phyloP scores from a whole-genome alignment of 2,888 invertebrate genomes.

The Yponomeuta cagnagella region DNA sequence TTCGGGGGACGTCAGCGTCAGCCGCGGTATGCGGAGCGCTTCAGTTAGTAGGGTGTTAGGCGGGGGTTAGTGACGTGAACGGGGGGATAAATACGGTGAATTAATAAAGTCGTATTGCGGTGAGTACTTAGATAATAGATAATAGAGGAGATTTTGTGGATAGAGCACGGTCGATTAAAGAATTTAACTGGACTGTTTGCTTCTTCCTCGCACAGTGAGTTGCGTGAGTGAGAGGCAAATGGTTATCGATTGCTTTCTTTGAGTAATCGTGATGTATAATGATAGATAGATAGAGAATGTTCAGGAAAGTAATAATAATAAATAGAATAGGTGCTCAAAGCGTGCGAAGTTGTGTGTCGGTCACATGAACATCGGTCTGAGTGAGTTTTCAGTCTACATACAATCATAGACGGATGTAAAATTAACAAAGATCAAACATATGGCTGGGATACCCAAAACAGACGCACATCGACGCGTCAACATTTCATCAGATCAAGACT shows the following conservation, averaged over 20 bases:
- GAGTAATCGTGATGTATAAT: neutral
- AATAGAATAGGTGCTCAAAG: neutral
- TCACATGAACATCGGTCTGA: neutral
- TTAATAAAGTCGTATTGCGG: neutral
- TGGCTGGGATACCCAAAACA: no score
- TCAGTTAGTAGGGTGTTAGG: conserved; percentile 16
- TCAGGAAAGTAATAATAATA: no score
- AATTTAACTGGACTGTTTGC: no score
- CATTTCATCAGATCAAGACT: no score
- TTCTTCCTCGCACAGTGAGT: no score
- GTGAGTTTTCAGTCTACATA: no score
- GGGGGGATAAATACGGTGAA: neutral
- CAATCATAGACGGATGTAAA: no score
- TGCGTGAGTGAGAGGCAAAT: no score
- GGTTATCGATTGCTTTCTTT: no score
- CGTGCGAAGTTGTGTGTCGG: neutral
- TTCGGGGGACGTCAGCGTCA: conserved; percentile 41
- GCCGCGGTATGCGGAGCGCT: conserved; percentile 18
- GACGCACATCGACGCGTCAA: no score
- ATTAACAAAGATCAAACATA: no score
- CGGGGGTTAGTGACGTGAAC: conserved; percentile 28
- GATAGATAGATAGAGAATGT: neutral
- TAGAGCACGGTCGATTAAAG: neutral
- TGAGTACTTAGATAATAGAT: neutral
- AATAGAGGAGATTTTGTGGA: neutral